Conservation (phyloP, 2,888 invertebrate genomes). For the Acronicta leporina region DNA sequence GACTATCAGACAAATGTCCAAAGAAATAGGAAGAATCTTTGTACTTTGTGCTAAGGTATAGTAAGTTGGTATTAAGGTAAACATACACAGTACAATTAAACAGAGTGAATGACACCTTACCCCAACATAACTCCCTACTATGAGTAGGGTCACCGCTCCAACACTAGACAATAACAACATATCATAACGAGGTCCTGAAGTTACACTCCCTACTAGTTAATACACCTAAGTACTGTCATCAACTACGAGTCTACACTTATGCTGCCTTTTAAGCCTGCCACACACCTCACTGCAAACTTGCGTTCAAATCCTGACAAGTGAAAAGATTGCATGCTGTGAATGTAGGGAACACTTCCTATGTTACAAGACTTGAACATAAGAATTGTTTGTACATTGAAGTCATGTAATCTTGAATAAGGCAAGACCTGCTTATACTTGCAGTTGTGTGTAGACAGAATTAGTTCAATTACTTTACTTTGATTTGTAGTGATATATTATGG, state of each 20-base stretch:
- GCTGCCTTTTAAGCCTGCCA: constrained; percentile 47
- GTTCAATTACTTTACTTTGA: constrained; percentile 43
- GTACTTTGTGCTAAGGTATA: neutral
- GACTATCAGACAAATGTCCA: neutral
- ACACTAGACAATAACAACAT: constrained; percentile 58
- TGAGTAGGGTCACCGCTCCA: constrained; percentile 39
- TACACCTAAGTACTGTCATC: constrained; percentile 75
- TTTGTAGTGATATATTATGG: constrained; percentile 20
- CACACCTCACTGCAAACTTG: neutral
- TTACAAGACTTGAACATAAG: too few species aligned
- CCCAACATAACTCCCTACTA: constrained; percentile 34
- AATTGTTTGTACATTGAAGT: too few species aligned
- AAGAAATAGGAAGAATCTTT: neutral
- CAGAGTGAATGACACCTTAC: constrained; percentile 37
- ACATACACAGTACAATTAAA: constrained; percentile 12
- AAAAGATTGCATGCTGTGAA: neutral
- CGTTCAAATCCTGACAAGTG: neutral
- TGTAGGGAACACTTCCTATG: too few species aligned
- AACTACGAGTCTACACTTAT: constrained; percentile 51
- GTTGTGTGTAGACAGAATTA: constrained; percentile 9
- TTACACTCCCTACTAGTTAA: constrained; percentile 60
- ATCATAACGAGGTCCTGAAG: constrained; percentile 54
- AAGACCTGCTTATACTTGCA: too few species aligned
- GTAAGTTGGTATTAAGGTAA: constrained; percentile 1
- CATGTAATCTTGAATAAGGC: neutral